Evolutionary conservation across 1,140 invertebrate species (phyloP).

Genomic region (Stegodyphus mimosarum): DNA sequence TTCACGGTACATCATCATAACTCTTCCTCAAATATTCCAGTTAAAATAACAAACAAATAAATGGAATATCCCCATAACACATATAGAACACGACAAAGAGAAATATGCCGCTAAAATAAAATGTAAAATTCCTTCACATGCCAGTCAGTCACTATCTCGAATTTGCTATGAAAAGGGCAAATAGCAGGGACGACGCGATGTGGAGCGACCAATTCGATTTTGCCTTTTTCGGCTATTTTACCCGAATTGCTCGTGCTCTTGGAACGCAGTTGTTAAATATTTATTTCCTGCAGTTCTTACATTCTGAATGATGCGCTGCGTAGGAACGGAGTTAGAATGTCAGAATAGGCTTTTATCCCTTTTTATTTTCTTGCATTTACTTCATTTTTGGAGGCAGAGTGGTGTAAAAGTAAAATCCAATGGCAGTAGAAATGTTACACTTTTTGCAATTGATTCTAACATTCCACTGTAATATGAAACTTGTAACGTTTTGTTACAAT

Average conservation of each 20-base stretch:
- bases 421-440: too few species aligned
- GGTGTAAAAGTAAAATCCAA: neutral
- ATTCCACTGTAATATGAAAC: too few species aligned
- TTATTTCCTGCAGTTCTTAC: conserved; percentile 27
- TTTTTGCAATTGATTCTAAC: too few species aligned
- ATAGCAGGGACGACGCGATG: conserved; percentile 4
- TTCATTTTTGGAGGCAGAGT: neutral
- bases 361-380: neutral
- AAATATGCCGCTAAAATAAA: conserved; percentile 1
- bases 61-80: conserved; percentile 3
- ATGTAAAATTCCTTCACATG: conserved; percentile 20
- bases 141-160: conserved; percentile 15
- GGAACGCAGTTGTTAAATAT: conserved; percentile 33
- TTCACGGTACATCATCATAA: neutral
- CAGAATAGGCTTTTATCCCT: conserved; percentile 14
- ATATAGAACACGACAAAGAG: neutral
- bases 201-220: conserved; percentile 36
- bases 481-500: too few species aligned
- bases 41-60: conserved; percentile 24
- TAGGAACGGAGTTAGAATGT: conserved; percentile 22
- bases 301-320: conserved; percentile 30
- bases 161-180: conserved; percentile 41
- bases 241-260: conserved; percentile 14
- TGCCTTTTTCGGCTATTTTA: conserved; percentile 31
- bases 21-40: conserved; percentile 26